Conservation (phyloP, 23 tunicate species). For the Trididemnum clinides region DNA sequence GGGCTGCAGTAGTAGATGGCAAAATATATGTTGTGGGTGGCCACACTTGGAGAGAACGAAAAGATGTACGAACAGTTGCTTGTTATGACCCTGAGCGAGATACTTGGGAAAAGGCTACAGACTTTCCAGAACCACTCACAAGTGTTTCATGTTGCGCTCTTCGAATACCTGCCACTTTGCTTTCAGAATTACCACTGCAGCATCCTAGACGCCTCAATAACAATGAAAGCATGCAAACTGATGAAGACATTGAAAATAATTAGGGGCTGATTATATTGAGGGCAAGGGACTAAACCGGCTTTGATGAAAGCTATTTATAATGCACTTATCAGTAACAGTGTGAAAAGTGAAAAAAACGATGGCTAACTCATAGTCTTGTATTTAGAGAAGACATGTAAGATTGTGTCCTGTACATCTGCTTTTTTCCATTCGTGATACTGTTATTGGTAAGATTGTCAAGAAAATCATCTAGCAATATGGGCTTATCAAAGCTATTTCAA, state of each 20-base stretch:
- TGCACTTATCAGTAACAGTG: too few relatives aligned
- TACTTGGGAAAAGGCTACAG: constrained; percentile 96
- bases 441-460: too few relatives aligned
- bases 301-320: too few relatives aligned
- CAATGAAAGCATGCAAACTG: constrained; percentile 72
- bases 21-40: constrained; percentile 97
- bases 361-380: too few relatives aligned
- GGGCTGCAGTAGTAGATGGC: constrained; percentile 96
- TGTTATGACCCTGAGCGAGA: constrained; percentile 96
- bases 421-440: too few relatives aligned
- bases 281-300: too few relatives aligned
- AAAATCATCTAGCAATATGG: too few relatives aligned
- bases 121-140: constrained; percentile 96
- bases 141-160: constrained; percentile 98
- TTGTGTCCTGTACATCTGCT: too few relatives aligned
- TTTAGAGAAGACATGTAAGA: too few relatives aligned
- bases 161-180: constrained; percentile 76
- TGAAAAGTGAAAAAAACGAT: too few relatives aligned
- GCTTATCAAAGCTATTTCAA: too few relatives aligned
- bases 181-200: constrained; percentile 72
- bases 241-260: constrained; percentile 77
- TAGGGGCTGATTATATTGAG: constrained; percentile 16
- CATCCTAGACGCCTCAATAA: constrained; percentile 43
- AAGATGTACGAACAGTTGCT: constrained; percentile 99
- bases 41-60: constrained; percentile 98